Evolutionary conservation across 2,113 vertebrate genomes (phyloP).

Genomic region (Probosciger aterrimus): DNA sequence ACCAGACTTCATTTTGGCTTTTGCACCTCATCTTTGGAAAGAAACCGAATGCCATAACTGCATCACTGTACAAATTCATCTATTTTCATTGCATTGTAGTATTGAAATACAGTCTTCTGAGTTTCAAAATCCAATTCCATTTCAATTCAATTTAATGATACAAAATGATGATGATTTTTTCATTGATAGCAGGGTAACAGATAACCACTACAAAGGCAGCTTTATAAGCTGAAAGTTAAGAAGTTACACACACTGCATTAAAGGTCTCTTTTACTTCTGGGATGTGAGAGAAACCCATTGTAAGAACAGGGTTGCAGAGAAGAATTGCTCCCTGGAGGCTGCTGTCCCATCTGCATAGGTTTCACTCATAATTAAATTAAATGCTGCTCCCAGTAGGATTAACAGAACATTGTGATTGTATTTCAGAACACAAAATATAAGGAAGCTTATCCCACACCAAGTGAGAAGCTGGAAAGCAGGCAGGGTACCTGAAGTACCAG

Average conservation of each 20-base stretch:
- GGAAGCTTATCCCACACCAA: neutral
- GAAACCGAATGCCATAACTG: neutral
- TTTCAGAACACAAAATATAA: neutral
- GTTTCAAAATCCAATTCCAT: neutral
- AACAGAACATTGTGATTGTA: too few species aligned
- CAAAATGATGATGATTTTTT: neutral
- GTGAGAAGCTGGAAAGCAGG: neutral
- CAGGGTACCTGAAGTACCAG: neutral
- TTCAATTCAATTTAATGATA: neutral
- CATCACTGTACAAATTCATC: neutral
- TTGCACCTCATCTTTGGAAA: neutral
- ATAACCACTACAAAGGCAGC: neutral
- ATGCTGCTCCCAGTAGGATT: neutral
- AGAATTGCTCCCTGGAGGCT: neutral
- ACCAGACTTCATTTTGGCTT: neutral
- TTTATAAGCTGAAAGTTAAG: neutral
- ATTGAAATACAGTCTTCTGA: neutral
- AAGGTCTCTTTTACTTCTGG: neutral
- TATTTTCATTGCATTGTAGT: accelerated
- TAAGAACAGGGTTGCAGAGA: neutral
- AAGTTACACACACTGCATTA: neutral
- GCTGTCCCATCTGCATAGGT: neutral
- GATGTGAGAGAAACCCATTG: neutral
- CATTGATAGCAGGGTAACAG: neutral
- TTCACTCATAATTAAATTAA: neutral